Evolutionary conservation across 2,888 invertebrate species (phyloP).

Genomic region (Hydrotaea cyrtoneurina): DNA sequence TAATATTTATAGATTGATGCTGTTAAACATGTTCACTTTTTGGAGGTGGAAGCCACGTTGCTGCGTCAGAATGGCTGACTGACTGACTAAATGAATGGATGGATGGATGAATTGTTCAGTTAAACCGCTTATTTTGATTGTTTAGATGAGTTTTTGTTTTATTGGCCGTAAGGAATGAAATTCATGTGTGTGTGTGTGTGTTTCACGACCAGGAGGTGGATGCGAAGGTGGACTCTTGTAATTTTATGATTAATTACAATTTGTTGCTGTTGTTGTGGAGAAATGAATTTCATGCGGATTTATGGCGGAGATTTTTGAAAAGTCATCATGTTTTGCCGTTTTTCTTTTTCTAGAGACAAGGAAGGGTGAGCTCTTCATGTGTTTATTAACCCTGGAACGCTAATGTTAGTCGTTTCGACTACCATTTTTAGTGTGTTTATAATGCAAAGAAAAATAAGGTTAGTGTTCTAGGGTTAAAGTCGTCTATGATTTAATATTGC

Average conservation of each 20-base stretch:
- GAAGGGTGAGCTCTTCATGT: background rate
- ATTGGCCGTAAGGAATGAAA: conserved; percentile 8
- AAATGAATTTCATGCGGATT: conserved; percentile 50
- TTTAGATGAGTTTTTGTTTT: conserved; percentile 50
- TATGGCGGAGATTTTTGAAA: conserved; percentile 58
- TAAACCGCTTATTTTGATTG: conserved; percentile 67
- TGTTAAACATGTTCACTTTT: conserved; percentile 46
- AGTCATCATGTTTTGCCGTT: conserved; percentile 56
- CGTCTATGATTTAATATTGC: no score
- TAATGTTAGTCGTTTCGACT: no score
- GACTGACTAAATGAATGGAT: conserved; percentile 29
- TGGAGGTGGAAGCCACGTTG: conserved; percentile 47
- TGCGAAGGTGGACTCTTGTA: conserved; percentile 40
- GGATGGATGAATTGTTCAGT: conserved; percentile 53
- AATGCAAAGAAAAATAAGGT: no score
- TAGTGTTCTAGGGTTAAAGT: no score
- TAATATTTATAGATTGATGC: conserved; percentile 58
- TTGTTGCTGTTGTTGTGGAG: conserved; percentile 17
- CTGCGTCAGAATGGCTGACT: background rate
- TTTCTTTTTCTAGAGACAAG: background rate
- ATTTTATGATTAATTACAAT: conserved; percentile 62
- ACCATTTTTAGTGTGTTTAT: no score
- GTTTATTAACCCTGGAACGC: no score
- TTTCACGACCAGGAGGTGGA: background rate
- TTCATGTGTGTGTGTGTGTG: background rate